A percentile compares a stretch with the other conserved stretches of the same genome.
phyloP scores from a whole-genome alignment of 2,888 invertebrate species.

The Eristalinus sepulchralis region DNA sequence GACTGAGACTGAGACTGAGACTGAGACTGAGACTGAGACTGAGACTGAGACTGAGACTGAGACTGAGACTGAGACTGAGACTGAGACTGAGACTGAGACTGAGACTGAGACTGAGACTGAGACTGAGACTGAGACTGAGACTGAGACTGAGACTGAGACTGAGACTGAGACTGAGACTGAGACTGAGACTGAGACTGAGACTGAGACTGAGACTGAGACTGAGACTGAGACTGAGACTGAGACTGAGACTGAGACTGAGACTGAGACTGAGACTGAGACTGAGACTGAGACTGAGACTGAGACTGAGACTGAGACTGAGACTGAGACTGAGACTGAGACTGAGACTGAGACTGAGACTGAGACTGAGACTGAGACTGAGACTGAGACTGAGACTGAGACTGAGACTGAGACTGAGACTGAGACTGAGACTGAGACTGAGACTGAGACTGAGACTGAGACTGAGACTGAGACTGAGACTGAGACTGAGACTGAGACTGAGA shows the following conservation, averaged over 20 bases:
- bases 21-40: too few relatives aligned
- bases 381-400: too few relatives aligned
- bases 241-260: slow-evolving; percentile 2
- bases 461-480: slow-evolving; percentile 2
- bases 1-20: too few relatives aligned
- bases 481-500: slow-evolving; percentile 2
- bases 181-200: slow-evolving; percentile 2
- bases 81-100: too few relatives aligned
- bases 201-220: slow-evolving; percentile 2
- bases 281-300: slow-evolving; percentile 2
- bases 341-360: too few relatives aligned
- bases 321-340: too few relatives aligned
- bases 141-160: slow-evolving; percentile 2
- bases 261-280: slow-evolving; percentile 2
- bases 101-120: background rate
- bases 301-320: slow-evolving; percentile 2
- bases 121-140: slow-evolving; percentile 1
- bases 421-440: background rate
- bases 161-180: slow-evolving; percentile 2
- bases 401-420: too few relatives aligned
- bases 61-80: too few relatives aligned
- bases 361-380: too few relatives aligned
- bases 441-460: slow-evolving; percentile 2
- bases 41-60: too few relatives aligned
- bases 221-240: slow-evolving; percentile 2